Conservation (phyloP, 92 coral and sea anemone species). For the Porites rus region DNA sequence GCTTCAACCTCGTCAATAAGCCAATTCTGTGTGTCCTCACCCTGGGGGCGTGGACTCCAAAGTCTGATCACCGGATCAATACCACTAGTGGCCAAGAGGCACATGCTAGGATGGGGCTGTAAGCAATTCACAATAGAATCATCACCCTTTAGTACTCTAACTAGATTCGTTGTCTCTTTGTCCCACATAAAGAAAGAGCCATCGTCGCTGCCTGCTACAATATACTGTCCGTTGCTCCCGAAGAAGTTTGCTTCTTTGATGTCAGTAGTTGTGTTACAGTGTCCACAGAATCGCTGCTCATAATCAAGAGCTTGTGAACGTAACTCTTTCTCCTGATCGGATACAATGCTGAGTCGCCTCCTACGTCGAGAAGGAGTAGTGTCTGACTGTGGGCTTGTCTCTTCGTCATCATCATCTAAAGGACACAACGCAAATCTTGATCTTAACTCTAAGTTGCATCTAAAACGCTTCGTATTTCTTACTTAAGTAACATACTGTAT, state of each 20-base stretch:
- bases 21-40: constrained; percentile 64
- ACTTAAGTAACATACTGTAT: no score
- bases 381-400: constrained; percentile 44
- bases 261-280: constrained; percentile 98
- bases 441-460: neutral
- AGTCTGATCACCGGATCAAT: constrained; percentile 96
- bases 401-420: constrained; percentile 57
- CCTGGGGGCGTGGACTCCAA: constrained; percentile 93
- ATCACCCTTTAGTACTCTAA: constrained; percentile 93
- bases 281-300: constrained; percentile 92
- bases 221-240: constrained; percentile 94
- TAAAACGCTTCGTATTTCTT: neutral
- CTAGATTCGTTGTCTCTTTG: constrained; percentile 88
- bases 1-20: constrained; percentile 93
- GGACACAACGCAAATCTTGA: neutral
- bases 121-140: constrained; percentile 98
- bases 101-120: constrained; percentile 95
- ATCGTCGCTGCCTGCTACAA: constrained; percentile 99
- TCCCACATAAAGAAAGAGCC: constrained; percentile 98
- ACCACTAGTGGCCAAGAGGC: constrained; percentile 98
- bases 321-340: constrained; percentile 81
- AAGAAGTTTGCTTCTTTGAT: constrained; percentile 98
- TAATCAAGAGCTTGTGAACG: constrained; percentile 87
- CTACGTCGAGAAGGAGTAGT: constrained; percentile 64
- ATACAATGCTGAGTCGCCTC: constrained; percentile 78